Evolutionary conservation across 1,140 invertebrate genomes (phyloP).

Genomic region (Ganaspis sp.): DNA sequence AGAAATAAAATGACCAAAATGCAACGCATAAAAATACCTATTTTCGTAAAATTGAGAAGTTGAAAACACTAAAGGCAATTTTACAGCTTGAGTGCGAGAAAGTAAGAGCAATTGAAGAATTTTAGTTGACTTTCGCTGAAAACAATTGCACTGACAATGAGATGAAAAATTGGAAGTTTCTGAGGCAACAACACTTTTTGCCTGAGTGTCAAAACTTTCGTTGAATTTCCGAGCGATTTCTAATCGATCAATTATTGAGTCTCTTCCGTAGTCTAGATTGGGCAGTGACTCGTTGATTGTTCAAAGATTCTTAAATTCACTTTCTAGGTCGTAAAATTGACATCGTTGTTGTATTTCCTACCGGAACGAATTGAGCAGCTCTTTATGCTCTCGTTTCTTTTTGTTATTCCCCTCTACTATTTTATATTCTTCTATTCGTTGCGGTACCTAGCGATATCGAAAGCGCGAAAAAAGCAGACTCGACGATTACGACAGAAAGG

Average conservation of each 20-base stretch:
- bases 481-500: constrained; percentile 37
- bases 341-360: constrained; percentile 52
- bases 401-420: constrained; percentile 46
- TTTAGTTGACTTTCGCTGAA: background rate
- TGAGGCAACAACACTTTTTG: background rate
- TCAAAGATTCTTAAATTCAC: constrained; percentile 66
- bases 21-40: too few relatives aligned
- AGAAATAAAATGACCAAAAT: too few relatives aligned
- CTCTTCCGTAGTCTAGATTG: constrained; percentile 50
- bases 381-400: constrained; percentile 52
- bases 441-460: constrained; percentile 44
- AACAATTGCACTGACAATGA: background rate
- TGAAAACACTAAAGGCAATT: too few relatives aligned
- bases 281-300: constrained; percentile 48
- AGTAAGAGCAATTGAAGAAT: background rate
- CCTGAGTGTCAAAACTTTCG: background rate
- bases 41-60: too few relatives aligned
- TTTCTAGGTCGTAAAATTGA: constrained; percentile 74
- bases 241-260: constrained; percentile 52
- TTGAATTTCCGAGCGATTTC: constrained; percentile 58
- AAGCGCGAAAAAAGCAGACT: constrained; percentile 35
- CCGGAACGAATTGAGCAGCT: constrained; percentile 61
- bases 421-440: constrained; percentile 45
- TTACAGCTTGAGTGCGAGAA: too few relatives aligned
- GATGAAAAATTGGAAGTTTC: background rate